Evolutionary conservation across 2,888 invertebrate genomes (phyloP).

Genomic region (Cryptophagus acutangulus): DNA sequence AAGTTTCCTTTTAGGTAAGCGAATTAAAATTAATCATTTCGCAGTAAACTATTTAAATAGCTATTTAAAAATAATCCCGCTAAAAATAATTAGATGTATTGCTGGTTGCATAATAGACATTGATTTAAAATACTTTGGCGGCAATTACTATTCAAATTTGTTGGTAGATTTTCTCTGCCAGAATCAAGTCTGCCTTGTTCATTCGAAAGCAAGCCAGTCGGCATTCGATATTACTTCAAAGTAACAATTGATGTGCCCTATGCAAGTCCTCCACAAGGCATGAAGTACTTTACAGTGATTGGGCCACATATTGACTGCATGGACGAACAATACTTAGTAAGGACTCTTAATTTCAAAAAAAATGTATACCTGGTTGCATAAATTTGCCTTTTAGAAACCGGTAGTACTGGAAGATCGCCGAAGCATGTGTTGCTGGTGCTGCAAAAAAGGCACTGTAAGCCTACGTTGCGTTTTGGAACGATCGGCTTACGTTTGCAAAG

Average conservation of each 20-base stretch:
- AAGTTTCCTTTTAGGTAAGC: constrained; percentile 57
- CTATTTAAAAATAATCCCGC: no score
- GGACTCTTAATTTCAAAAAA: constrained; percentile 27
- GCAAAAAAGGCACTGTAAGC: constrained; percentile 63
- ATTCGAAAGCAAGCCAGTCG: constrained; percentile 69
- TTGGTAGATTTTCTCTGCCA: constrained; percentile 59
- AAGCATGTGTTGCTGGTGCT: constrained; percentile 67
- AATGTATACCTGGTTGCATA: background rate
- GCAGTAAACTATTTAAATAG: constrained; percentile 4
- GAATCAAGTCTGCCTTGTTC: constrained; percentile 71
- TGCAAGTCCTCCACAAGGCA: constrained; percentile 71
- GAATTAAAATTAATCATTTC: constrained; percentile 3
- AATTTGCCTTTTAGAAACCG: constrained; percentile 53
- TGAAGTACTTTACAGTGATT: constrained; percentile 74
- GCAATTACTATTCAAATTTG: background rate
- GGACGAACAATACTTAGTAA: constrained; percentile 72
- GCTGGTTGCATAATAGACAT: no score
- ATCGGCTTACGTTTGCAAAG: constrained; percentile 70
- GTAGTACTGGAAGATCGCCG: constrained; percentile 59
- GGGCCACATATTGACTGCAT: constrained; percentile 76
- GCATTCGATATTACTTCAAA: constrained; percentile 69
- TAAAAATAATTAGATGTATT: no score
- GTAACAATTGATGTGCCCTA: constrained; percentile 71
- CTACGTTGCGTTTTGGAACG: constrained; percentile 64
- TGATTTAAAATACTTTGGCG: no score